Percentiles rank a stretch among this genome's conserved stretches.
Conservation (phyloP, 2,797 vertebrate genomes). For the Chaunax sp. region DNA sequence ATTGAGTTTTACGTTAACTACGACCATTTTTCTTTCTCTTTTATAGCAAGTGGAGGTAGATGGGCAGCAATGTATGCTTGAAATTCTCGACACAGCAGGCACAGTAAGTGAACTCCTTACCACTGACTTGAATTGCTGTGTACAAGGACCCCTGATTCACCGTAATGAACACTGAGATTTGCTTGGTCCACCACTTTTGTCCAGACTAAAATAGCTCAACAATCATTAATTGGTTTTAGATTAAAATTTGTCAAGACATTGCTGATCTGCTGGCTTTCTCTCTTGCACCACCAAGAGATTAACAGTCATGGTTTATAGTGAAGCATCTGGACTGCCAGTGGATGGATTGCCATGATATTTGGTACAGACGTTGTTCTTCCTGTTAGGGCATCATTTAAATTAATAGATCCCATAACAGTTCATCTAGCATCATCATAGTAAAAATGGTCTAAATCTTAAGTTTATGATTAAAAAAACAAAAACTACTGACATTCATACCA, state of each 20-base stretch:
- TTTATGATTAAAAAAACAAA: no score
- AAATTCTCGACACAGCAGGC: conserved; percentile 98
- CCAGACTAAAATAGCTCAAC: background rate
- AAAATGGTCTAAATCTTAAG: no score
- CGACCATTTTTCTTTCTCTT: conserved; percentile 18
- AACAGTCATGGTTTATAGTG: conserved; percentile 6
- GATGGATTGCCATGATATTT: background rate
- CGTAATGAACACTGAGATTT: conserved; percentile 11
- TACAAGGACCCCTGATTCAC: conserved; percentile 7
- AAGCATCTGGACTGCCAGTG: background rate
- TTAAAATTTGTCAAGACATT: background rate
- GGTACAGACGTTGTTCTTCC: background rate
- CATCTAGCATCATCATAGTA: no score
- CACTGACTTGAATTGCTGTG: conserved; percentile 5
- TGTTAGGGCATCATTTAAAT: background rate
- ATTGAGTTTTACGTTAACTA: conserved; percentile 31
- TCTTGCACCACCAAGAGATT: background rate
- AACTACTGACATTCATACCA: background rate
- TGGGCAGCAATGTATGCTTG: conserved; percentile 98
- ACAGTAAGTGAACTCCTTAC: conserved; percentile 87
- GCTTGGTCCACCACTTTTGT: background rate
- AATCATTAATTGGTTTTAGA: background rate
- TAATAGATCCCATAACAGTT: no score
- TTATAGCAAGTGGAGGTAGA: conserved; percentile 98
- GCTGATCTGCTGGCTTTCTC: background rate